Evolutionary conservation across 1,140 invertebrate genomes (phyloP).

Genomic region (Choristoneura fumiferana): DNA sequence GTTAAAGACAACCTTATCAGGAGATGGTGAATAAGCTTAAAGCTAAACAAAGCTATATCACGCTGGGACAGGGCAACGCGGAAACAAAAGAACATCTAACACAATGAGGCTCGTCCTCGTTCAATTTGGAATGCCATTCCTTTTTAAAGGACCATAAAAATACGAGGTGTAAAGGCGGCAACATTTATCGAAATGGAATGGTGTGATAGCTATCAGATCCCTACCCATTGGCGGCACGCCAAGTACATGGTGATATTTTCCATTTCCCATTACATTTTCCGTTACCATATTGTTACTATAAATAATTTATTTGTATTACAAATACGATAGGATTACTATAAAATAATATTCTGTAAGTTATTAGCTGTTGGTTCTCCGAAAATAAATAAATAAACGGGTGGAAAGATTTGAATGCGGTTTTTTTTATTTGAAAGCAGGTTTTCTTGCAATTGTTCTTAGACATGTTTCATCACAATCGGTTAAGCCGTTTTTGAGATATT

Average conservation of each 20-base stretch:
- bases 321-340: background rate
- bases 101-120: background rate
- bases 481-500: too few species aligned
- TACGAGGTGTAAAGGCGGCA: background rate
- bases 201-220: constrained; percentile 34
- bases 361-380: background rate
- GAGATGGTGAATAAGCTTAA: background rate
- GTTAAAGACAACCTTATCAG: background rate
- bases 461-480: too few species aligned
- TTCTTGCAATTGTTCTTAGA: too few species aligned
- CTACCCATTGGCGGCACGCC: constrained; percentile 28
- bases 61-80: background rate
- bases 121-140: background rate
- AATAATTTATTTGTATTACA: too few species aligned
- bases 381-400: too few species aligned
- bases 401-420: too few species aligned
- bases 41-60: background rate
- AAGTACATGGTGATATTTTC: constrained; percentile 21
- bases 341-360: background rate
- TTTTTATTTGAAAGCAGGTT: too few species aligned
- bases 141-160: constrained; percentile 12
- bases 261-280: constrained; percentile 26
- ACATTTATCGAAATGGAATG: constrained; percentile 22
- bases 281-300: background rate
- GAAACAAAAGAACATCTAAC: background rate